Conservation (phyloP, 2,797 vertebrate species). For the Apodemus agrarius region DNA sequence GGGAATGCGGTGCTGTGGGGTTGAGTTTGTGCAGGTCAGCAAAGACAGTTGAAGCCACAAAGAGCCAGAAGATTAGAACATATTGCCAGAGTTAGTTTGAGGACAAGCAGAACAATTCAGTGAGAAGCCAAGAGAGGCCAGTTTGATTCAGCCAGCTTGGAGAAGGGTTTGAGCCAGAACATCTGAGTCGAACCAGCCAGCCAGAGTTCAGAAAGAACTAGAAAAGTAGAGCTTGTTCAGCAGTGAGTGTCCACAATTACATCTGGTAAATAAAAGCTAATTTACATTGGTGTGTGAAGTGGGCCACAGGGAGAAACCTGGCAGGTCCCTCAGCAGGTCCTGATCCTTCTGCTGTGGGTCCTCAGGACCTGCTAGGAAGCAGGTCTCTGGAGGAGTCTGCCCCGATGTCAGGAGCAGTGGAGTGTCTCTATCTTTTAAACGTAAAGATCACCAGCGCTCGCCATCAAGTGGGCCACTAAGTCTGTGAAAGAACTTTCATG, state of each 20-base stretch:
- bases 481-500: not conserved
- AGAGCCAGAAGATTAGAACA: not conserved
- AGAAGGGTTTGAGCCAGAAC: too few species aligned
- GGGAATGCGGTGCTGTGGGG: too few species aligned
- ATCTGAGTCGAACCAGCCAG: not conserved
- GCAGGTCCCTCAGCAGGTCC: not conserved
- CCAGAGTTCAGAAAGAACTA: not conserved
- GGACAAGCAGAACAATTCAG: too few species aligned
- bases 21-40: not conserved
- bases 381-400: not conserved
- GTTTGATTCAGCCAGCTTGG: too few species aligned
- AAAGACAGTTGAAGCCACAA: not conserved
- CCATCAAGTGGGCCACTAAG: not conserved
- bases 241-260: not conserved
- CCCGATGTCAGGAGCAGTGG: not conserved
- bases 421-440: not conserved
- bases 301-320: conserved; percentile 8
- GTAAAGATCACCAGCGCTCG: conserved; percentile 10
- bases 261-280: not conserved
- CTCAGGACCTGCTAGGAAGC: not conserved
- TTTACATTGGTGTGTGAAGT: not conserved
- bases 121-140: too few species aligned
- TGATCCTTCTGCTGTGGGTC: not conserved
- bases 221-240: not conserved
- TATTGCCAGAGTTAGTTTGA: too few species aligned